phyloP scores from a whole-genome alignment of 1,140 invertebrate species.

The Scaptomyza montana region DNA sequence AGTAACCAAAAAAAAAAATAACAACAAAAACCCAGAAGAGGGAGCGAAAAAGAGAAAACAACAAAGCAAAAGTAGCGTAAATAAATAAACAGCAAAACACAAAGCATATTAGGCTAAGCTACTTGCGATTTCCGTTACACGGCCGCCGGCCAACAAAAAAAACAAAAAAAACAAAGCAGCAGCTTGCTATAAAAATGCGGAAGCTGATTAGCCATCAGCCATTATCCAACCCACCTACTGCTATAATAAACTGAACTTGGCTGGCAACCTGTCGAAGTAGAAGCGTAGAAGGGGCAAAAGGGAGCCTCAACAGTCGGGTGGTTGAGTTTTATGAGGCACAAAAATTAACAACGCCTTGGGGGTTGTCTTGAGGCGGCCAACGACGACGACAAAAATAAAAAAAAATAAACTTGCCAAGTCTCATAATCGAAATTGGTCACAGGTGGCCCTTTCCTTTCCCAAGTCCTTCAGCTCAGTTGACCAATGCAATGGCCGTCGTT shows the following conservation, averaged over 20 bases:
- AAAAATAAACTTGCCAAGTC: slow-evolving; percentile 55
- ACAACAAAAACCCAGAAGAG: slow-evolving; percentile 6
- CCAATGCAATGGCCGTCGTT: slow-evolving; percentile 42
- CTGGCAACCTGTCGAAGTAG: slow-evolving; percentile 17
- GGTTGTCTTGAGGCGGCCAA: slow-evolving; percentile 58
- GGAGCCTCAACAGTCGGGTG: slow-evolving; percentile 31
- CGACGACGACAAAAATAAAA: slow-evolving; percentile 1
- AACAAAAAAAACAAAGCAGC: slow-evolving; percentile 7
- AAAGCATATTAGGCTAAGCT: slow-evolving; percentile 82
- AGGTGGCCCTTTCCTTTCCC: slow-evolving; percentile 57
- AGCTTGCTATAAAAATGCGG: slow-evolving; percentile 74
- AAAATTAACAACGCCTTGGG: slow-evolving; percentile 81
- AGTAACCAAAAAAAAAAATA: slow-evolving; percentile 16
- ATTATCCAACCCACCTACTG: neutral
- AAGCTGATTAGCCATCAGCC: slow-evolving; percentile 71
- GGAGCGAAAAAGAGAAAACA: slow-evolving; percentile 11
- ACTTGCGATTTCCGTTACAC: slow-evolving; percentile 81
- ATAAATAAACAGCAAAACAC: slow-evolving; percentile 80
- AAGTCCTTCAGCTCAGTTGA: slow-evolving; percentile 30
- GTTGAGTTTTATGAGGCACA: slow-evolving; percentile 76
- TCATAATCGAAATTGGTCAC: slow-evolving; percentile 83
- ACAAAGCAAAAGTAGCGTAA: slow-evolving; percentile 71
- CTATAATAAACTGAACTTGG: slow-evolving; percentile 56
- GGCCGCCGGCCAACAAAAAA: slow-evolving; percentile 33
- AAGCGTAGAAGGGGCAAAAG: neutral